phyloP scores from a whole-genome alignment of 2,113 vertebrate species.

The Okapia johnstoni region DNA sequence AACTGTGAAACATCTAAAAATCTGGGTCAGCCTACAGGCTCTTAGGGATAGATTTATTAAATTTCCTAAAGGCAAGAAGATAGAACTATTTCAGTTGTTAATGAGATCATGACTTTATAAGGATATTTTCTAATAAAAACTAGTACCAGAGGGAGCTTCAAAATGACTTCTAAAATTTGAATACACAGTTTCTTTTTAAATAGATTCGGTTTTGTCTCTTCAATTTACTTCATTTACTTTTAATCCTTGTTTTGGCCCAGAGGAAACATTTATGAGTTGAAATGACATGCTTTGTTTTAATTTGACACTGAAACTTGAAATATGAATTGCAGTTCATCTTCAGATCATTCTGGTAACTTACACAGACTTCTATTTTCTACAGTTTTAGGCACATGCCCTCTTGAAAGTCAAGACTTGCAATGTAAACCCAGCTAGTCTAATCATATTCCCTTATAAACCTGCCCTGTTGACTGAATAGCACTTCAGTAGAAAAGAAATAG shows the following conservation, averaged over 20 bases:
- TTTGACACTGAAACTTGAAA: not conserved
- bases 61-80: not conserved
- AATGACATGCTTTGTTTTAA: not conserved
- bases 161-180: slow-evolving; percentile 2
- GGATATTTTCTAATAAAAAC: slow-evolving; percentile 6
- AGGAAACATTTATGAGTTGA: not conserved
- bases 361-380: not conserved
- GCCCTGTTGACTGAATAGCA: not conserved
- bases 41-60: not conserved
- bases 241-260: not conserved
- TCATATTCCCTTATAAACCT: not conserved
- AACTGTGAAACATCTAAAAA: not conserved
- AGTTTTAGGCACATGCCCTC: not conserved
- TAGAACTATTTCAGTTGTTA: slow-evolving; percentile 17
- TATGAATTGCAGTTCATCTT: not conserved
- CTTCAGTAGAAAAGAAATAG: not conserved
- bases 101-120: not conserved
- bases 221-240: not conserved
- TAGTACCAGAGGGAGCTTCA: not conserved
- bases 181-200: not conserved
- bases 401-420: not conserved
- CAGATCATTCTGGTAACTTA: not conserved
- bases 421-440: not conserved
- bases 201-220: not conserved
- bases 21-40: not conserved